Evolutionary conservation across 2,113 vertebrate species (phyloP).

Genomic region (Oenanthe oenanthe): DNA sequence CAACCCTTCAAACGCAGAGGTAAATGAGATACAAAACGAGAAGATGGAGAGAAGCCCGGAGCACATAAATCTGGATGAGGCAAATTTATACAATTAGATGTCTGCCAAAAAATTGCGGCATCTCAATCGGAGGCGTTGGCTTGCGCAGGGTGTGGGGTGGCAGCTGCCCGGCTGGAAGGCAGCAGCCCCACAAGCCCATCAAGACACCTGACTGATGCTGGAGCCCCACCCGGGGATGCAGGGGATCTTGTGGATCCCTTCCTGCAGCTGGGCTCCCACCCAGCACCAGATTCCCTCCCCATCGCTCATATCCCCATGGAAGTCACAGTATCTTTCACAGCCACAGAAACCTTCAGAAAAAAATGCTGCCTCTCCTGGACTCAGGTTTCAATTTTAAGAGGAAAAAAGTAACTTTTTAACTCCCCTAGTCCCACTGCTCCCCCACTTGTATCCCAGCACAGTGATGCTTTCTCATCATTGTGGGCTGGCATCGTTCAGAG

Average conservation of each 20-base stretch:
- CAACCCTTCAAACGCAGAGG: conserved; percentile 43
- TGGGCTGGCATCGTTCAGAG: neutral
- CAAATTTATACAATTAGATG: conserved; percentile 45
- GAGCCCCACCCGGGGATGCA: neutral
- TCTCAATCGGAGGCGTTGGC: conserved; percentile 40
- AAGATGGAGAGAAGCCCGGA: conserved; percentile 56
- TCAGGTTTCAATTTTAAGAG: neutral
- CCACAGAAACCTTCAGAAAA: neutral
- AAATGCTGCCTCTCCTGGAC: neutral
- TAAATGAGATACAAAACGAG: conserved; percentile 40
- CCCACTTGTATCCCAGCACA: neutral
- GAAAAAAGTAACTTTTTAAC: neutral
- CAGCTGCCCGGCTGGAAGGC: neutral
- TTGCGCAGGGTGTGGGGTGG: conserved; percentile 2
- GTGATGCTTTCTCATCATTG: neutral
- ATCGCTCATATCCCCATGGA: rapidly evolving
- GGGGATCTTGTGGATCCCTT: neutral
- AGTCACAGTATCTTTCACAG: neutral
- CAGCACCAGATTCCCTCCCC: rapidly evolving
- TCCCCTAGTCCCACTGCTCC: rapidly evolving
- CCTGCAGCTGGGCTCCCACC: neutral
- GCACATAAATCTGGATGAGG: conserved; percentile 57
- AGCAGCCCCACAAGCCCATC: neutral
- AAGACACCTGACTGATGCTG: neutral
- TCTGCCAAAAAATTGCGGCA: conserved; percentile 59